Conservation (phyloP, 2,797 vertebrate genomes). For the Gymnothorax javanicus region DNA sequence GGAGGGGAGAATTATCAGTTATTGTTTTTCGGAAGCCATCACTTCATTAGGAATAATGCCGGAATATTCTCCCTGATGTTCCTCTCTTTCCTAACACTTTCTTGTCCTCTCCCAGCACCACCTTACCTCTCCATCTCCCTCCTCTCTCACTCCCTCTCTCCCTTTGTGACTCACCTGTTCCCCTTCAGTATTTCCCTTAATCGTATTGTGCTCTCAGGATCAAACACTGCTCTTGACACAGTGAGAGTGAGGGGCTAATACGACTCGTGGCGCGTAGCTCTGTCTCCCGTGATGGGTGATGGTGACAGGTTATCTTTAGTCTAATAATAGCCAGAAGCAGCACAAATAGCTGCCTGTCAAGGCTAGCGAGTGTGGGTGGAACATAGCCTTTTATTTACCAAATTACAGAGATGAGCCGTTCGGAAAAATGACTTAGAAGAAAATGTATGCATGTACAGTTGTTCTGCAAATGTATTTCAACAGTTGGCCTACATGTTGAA, state of each 20-base stretch:
- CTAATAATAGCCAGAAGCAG: constrained; percentile 11
- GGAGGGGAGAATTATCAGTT: neutral
- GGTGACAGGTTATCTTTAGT: constrained; percentile 18
- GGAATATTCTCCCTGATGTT: neutral
- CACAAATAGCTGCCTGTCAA: neutral
- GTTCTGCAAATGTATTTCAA: neutral
- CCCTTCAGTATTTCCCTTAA: neutral
- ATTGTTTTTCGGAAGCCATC: neutral
- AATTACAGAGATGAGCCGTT: neutral
- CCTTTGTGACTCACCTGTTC: neutral
- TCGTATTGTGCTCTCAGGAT: neutral
- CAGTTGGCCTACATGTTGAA: neutral
- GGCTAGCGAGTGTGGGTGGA: neutral
- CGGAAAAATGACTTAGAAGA: neutral
- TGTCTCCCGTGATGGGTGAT: neutral
- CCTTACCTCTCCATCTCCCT: neutral
- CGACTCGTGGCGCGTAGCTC: neutral
- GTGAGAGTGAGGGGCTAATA: neutral
- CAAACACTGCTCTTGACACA: neutral
- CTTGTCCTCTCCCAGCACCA: neutral
- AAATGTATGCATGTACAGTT: neutral
- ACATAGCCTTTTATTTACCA: constrained; percentile 7
- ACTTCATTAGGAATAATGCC: neutral
- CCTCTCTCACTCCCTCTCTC: neutral
- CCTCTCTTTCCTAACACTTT: neutral